Base-by-base conservation (phyloP, 2,797 vertebrate species). In the Brachyrhaphis roseni region DNA sequence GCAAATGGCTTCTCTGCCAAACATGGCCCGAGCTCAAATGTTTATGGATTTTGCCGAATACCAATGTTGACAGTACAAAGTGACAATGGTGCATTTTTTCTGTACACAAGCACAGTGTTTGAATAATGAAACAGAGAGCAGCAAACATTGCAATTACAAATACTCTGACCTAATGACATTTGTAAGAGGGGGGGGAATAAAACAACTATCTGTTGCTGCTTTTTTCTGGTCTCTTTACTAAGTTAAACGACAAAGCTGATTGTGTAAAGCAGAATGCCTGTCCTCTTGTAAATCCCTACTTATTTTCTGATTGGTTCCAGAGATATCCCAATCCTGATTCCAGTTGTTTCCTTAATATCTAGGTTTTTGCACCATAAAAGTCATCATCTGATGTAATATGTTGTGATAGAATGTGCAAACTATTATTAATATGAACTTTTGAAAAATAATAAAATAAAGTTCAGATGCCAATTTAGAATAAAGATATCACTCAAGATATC, bases 1-100 rank as follows among this genome's bases (percentile, higher is more conserved):
- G 80, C 46, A 10, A 86, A 78, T 49, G 18, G 51, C 77, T 84
- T 87, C 75, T 86, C 74, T 3, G 16, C 53, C 72, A 82, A 90
- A 85, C 74, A 75, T 0, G 8, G 75, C 57, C 62, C 8, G 16
- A 80, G 85, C 77, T 88, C 83, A 85, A 81, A 79, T 83, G 88
- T 82, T 91, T 78, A 77, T 5, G 31, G 20, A 7, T 83, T 84
- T 76, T 78, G 39, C 76, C 62, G 72, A 86, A 80, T 47, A 83
- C 62, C 75, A 78, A 43, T 71, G 78, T 84, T 82, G 81, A 82
- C 76, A 82, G 81, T 83, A 77, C 70, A 83, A 84, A 78, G 82
- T 62, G 75, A 10, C 45, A 80, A 72, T 43, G 36, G 51, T 76
- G 43, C 26, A 3, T n/a, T 80, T 28, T 55, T 78, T 74, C 28